Conservation (phyloP, 2,113 vertebrate species). For the Anhinga rufa region DNA sequence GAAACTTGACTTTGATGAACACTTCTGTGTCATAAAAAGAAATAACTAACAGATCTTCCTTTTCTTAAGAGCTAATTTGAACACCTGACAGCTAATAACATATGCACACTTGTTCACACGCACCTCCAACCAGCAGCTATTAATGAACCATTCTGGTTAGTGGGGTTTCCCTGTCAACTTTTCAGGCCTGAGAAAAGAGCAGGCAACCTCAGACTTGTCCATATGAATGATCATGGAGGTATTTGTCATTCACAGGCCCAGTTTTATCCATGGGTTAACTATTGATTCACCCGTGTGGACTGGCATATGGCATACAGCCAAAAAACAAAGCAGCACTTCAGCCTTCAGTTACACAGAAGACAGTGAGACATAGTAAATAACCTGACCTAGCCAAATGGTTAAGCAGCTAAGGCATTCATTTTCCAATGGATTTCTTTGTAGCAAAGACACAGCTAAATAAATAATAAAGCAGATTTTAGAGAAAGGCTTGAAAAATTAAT, state of each 20-base stretch:
- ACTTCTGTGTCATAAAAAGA: neutral
- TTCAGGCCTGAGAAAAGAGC: neutral
- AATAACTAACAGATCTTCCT: neutral
- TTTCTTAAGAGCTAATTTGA: neutral
- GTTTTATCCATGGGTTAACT: neutral
- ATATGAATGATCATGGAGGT: neutral
- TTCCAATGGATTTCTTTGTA: conserved; percentile 12
- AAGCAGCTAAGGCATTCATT: neutral
- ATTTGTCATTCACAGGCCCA: neutral
- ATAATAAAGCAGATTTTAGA: conserved; percentile 61
- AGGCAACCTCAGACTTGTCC: neutral
- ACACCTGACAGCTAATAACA: neutral
- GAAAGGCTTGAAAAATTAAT: conserved; percentile 67
- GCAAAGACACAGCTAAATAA: conserved; percentile 49
- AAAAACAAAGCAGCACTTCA: neutral
- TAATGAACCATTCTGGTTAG: neutral
- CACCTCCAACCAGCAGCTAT: neutral
- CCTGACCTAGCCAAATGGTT: neutral
- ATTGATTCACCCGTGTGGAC: neutral
- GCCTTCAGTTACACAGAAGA: neutral
- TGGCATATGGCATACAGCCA: neutral
- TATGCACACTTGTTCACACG: neutral
- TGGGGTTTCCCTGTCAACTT: neutral
- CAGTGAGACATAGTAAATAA: neutral
- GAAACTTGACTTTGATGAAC: neutral